These are phyloP conservation scores for Drosophila antonietae DNA, from an alignment of 2,888 invertebrate species.

Conservation along the genomic window DNA sequence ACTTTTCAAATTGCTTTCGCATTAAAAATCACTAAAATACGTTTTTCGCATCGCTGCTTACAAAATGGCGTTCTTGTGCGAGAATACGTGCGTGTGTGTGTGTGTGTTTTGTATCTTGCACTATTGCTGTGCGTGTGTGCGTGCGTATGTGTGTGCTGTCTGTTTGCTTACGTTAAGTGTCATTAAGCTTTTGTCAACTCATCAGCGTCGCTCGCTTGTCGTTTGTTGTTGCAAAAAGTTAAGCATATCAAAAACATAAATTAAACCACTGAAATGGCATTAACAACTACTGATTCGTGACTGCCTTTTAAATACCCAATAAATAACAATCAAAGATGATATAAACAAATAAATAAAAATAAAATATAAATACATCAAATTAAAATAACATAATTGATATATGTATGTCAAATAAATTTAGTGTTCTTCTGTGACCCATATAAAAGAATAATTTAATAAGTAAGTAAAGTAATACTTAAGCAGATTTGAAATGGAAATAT, in stretches of 20 bases:
- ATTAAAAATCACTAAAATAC: slow-evolving; percentile 79
- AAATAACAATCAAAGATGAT: background rate
- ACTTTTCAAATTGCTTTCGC: slow-evolving; percentile 78
- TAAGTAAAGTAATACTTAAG: background rate
- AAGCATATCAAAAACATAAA: slow-evolving; percentile 59
- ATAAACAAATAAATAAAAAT: background rate
- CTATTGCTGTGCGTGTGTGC: slow-evolving; percentile 3
- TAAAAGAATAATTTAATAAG: too few relatives aligned
- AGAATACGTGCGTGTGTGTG: background rate
- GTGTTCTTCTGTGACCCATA: too few relatives aligned
- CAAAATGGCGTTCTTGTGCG: slow-evolving; percentile 37
- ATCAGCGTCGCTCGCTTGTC: slow-evolving; percentile 47
- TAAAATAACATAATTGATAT: too few relatives aligned
- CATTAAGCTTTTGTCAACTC: slow-evolving; percentile 69
- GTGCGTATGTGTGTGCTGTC: slow-evolving; percentile 13
- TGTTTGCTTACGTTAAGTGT: slow-evolving; percentile 59
- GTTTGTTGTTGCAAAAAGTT: slow-evolving; percentile 46
- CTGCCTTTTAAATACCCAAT: slow-evolving; percentile 13
- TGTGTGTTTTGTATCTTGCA: slow-evolving; percentile 2
- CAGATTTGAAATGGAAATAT: background rate
- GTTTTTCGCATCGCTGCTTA: slow-evolving; percentile 64
- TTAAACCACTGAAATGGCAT: slow-evolving; percentile 30
- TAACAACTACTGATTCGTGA: background rate
- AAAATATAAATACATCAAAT: background rate
- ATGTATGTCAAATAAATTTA: too few relatives aligned